These are phyloP conservation scores for Leucopsar rothschildi DNA, from an alignment of 2,113 vertebrate species.

Conservation along the genomic window DNA sequence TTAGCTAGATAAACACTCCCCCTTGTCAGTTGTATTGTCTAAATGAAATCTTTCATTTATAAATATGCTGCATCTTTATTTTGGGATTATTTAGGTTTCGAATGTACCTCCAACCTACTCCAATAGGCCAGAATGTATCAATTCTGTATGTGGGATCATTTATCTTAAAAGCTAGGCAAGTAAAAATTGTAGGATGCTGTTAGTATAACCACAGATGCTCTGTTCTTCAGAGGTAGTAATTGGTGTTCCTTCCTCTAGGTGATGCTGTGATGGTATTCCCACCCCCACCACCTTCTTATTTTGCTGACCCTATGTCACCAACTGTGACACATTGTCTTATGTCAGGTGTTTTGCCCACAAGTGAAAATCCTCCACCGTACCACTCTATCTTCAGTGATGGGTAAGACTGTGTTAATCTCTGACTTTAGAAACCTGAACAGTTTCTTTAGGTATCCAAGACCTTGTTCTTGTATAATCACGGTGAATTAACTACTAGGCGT, in stretches of 20 bases:
- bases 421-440: neutral
- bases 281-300: slow-evolving; percentile 79
- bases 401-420: slow-evolving; percentile 62
- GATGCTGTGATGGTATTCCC: slow-evolving; percentile 77
- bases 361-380: slow-evolving; percentile 74
- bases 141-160: neutral
- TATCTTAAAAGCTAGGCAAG: neutral
- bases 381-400: slow-evolving; percentile 67
- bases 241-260: slow-evolving; percentile 43
- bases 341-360: neutral
- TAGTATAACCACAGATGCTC: neutral
- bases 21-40: neutral
- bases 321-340: neutral
- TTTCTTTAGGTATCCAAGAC: neutral
- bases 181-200: neutral
- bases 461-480: neutral
- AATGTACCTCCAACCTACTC: neutral
- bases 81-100: neutral
- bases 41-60: neutral
- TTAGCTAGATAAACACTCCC: neutral
- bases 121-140: neutral
- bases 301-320: slow-evolving; percentile 59
- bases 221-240: neutral
- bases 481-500: neutral
- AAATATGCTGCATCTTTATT: neutral